Conservation (phyloP, 2,113 vertebrate genomes). For the Epinephelus cyanopodus region DNA sequence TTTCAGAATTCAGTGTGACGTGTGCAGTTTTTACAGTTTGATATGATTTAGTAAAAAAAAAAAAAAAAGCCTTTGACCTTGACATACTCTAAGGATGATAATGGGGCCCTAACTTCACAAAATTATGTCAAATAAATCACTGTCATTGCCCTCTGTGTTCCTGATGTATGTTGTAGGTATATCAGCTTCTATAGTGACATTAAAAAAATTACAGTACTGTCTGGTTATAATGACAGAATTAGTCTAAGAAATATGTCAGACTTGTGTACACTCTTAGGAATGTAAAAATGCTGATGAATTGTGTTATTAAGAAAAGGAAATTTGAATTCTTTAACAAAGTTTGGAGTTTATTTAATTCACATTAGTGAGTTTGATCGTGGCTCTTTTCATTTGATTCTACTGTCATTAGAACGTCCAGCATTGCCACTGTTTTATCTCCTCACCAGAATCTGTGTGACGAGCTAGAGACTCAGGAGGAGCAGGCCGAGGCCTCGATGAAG, state of each 20-base stretch:
- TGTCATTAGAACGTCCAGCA: background rate
- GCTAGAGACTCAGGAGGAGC: constrained; percentile 88
- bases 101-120: background rate
- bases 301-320: background rate
- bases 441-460: constrained; percentile 88
- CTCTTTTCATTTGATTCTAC: background rate
- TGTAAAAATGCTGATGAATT: background rate
- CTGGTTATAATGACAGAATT: background rate
- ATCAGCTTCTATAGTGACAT: background rate
- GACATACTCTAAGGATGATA: background rate
- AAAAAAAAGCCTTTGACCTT: background rate
- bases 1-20: background rate
- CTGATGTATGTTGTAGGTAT: background rate
- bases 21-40: too few relatives aligned
- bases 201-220: background rate
- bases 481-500: constrained; percentile 86
- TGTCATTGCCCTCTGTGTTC: background rate
- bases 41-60: background rate
- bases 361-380: background rate
- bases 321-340: background rate
- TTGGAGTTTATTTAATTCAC: background rate
- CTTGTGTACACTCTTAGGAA: too few relatives aligned
- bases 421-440: background rate
- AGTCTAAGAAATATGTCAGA: background rate
- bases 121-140: background rate